A percentile compares a stretch with the other conserved stretches of the same genome.
phyloP scores from a whole-genome alignment of 2,797 vertebrate species.

The Loriculus beryllinus region DNA sequence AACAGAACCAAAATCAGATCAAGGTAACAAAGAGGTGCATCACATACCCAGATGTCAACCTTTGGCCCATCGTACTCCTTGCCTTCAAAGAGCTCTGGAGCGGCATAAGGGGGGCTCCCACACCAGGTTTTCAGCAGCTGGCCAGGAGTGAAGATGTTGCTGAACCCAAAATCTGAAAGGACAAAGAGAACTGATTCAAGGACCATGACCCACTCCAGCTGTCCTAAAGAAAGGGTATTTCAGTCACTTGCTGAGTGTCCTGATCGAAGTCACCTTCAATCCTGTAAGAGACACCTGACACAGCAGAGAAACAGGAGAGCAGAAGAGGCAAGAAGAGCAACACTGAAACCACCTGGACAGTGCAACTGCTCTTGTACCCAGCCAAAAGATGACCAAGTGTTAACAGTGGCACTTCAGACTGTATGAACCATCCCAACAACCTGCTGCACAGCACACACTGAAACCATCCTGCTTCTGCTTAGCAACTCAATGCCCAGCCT shows the following conservation, averaged over 20 bases:
- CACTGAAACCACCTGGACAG: neutral
- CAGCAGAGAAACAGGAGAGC: neutral
- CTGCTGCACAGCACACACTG: neutral
- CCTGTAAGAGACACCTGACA: neutral
- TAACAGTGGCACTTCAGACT: neutral
- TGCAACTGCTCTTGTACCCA: fast-evolving
- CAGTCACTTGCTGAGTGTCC: neutral
- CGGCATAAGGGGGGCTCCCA: slow-evolving; percentile 95
- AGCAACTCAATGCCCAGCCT: neutral
- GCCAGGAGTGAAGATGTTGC: slow-evolving; percentile 94
- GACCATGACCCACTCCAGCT: neutral
- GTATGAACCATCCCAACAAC: fast-evolving
- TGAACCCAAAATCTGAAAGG: slow-evolving; percentile 94
- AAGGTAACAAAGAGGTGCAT: neutral
- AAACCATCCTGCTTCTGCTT: neutral
- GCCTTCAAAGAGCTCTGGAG: slow-evolving; percentile 96
- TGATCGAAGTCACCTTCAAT: fast-evolving
- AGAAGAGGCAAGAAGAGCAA: neutral
- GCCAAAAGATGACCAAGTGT: neutral
- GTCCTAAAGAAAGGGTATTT: neutral
- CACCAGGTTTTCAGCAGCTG: slow-evolving; percentile 99
- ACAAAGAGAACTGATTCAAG: neutral
- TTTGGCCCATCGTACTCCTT: slow-evolving; percentile 98
- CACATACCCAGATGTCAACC: slow-evolving; percentile 96
- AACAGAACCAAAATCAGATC: neutral